Evolutionary conservation across 2,113 vertebrate genomes (phyloP).

Genomic region (Theristicus caerulescens): DNA sequence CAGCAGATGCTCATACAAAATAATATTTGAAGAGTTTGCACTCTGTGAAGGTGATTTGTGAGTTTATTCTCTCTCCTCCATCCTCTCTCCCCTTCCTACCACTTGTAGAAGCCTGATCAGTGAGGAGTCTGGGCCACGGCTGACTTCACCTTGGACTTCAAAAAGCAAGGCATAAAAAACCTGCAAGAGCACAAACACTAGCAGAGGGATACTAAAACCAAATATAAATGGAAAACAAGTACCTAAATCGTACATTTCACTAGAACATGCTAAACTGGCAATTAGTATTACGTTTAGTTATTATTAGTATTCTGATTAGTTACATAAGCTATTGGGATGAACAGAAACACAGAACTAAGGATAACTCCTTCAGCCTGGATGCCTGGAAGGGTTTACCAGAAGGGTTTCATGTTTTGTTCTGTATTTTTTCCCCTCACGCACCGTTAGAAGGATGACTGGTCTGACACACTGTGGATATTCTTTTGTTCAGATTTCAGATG

Average conservation of each 20-base stretch:
- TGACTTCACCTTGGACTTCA: neutral
- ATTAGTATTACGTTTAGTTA: neutral
- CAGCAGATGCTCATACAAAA: neutral
- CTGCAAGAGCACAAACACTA: neutral
- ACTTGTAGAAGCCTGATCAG: neutral
- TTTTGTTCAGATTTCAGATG: slow-evolving; percentile 17
- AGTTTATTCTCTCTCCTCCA: neutral
- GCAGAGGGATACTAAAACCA: neutral
- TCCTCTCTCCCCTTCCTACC: neutral
- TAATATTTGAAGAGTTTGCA: neutral
- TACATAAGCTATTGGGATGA: neutral
- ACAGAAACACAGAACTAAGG: neutral
- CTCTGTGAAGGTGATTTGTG: neutral
- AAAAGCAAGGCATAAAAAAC: neutral
- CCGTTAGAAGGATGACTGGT: neutral
- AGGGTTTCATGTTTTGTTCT: neutral
- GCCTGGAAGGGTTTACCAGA: neutral
- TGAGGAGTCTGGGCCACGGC: neutral
- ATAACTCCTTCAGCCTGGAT: neutral
- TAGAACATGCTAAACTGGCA: neutral
- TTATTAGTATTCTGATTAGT: neutral
- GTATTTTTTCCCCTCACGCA: neutral
- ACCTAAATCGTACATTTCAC: neutral
- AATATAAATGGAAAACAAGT: neutral
- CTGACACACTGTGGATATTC: neutral